A percentile compares a stretch with the other conserved stretches of the same genome.
phyloP scores from a whole-genome alignment of 2,113 vertebrate genomes.

The Microtus richardsoni region DNA sequence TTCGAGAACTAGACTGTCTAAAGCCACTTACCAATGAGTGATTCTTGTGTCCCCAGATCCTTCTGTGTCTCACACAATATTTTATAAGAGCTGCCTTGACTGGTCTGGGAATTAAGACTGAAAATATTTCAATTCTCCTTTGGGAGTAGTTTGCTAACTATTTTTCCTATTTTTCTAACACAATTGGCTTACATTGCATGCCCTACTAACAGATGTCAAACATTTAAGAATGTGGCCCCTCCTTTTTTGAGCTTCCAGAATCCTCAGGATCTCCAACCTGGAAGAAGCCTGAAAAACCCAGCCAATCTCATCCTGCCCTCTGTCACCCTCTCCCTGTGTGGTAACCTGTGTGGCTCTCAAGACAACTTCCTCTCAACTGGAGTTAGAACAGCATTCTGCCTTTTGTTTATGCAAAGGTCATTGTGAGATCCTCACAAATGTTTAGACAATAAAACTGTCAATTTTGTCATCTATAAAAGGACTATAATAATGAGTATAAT shows the following conservation, averaged over 20 bases:
- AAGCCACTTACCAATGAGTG: neutral
- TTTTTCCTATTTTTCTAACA: neutral
- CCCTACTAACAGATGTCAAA: neutral
- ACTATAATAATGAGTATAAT: neutral
- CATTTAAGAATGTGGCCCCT: neutral
- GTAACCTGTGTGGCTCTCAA: too few species aligned
- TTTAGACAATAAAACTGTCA: neutral
- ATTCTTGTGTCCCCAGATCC: neutral
- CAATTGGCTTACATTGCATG: neutral
- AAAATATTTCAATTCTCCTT: neutral
- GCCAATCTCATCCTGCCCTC: neutral
- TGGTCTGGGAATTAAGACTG: neutral
- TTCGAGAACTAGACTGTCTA: neutral
- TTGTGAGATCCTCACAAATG: neutral
- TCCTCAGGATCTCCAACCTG: neutral
- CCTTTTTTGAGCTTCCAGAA: neutral
- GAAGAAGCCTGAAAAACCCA: neutral
- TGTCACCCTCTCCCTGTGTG: neutral
- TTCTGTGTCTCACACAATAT: neutral
- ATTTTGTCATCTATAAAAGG: slow-evolving; percentile 4
- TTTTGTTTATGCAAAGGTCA: neutral
- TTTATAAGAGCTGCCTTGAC: slow-evolving; percentile 8
- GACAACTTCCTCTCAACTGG: neutral
- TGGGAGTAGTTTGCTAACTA: neutral
- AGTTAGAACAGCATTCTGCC: neutral